Base-by-base conservation (phyloP, 2,888 invertebrate species). In the Allophyes oxyacanthae region DNA sequence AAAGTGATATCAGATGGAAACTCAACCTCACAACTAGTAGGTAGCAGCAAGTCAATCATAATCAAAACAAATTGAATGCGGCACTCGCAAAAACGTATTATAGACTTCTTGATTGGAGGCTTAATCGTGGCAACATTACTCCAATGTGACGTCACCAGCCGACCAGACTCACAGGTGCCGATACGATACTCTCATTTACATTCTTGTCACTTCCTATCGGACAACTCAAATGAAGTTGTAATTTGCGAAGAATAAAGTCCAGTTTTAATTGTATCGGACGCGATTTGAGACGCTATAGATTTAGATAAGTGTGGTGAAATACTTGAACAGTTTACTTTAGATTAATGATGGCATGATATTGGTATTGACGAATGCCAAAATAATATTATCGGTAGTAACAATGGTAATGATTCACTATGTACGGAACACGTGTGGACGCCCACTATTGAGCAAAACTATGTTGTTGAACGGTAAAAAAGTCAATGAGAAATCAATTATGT, bases 81-180 rank as follows among this genome's bases (percentile, higher is more conserved):
- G 77, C 76, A 74, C 54, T 62, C 64, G 72, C 76, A 77, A 75
- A 75, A 79, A 70, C 71, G 57, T 72, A 75, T 77, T 78, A 76
- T 69, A 62, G 58, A 60, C 72, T 64, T 50, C 67, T 79, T 76
- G 79, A 82, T 80, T 78, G 80, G 74, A 68, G 61, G 65, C 77
- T 77, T 80, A 79, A 82, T 81, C 71, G 59, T 70, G 58, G 67
- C 68, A 66, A 84, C 81, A 85, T 83, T 86, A 81, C 79, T 79
- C 59, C 51, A 46, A 14, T 67, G 70, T 91, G 88, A 90, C 90
- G 88, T 92, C 91, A 92, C 54, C 80, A 59, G 46, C 78, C 36
- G 77, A 79, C 87, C 86, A 92, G 92, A 92, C 91, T 79, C 78
- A 77, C 91, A 89, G 92, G 92, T 91, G 92, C 91, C 92, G 79